A percentile compares a stretch with the other conserved stretches of the same genome.
Evolutionary conservation across 2,113 vertebrate species (phyloP).

Genomic region (Cinclus mexicanus): DNA sequence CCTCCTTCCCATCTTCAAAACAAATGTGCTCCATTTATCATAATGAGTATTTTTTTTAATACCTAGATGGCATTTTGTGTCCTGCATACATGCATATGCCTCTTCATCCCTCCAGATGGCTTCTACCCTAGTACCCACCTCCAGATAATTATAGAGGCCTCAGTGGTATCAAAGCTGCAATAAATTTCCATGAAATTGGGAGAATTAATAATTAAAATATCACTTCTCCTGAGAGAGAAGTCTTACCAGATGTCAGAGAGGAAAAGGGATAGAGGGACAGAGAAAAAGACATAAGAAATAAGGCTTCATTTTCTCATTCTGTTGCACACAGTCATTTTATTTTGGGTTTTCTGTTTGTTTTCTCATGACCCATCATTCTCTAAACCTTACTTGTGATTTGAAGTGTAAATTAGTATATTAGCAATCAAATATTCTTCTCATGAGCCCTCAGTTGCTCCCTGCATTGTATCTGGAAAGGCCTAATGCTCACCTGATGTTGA

Average conservation of each 20-base stretch:
- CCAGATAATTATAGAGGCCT: neutral
- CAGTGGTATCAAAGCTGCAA: neutral
- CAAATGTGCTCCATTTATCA: neutral
- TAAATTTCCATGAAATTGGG: neutral
- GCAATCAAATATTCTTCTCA: neutral
- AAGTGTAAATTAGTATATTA: neutral
- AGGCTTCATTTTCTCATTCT: neutral
- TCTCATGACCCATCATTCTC: neutral
- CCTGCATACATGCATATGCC: neutral
- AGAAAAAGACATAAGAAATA: neutral
- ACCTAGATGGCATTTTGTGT: neutral
- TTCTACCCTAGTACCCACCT: neutral
- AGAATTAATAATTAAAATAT: neutral
- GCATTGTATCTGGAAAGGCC: neutral
- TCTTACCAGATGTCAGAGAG: neutral
- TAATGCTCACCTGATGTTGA: neutral
- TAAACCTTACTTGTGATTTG: neutral
- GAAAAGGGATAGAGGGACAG: neutral
- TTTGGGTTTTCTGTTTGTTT: neutral
- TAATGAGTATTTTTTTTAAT: neutral
- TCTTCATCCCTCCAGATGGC: neutral
- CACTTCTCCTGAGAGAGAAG: neutral
- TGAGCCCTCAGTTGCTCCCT: neutral
- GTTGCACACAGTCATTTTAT: neutral
- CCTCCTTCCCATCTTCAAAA: neutral